Evolutionary conservation across 1,140 invertebrate species (phyloP).

Genomic region (Callitettix versicolor): DNA sequence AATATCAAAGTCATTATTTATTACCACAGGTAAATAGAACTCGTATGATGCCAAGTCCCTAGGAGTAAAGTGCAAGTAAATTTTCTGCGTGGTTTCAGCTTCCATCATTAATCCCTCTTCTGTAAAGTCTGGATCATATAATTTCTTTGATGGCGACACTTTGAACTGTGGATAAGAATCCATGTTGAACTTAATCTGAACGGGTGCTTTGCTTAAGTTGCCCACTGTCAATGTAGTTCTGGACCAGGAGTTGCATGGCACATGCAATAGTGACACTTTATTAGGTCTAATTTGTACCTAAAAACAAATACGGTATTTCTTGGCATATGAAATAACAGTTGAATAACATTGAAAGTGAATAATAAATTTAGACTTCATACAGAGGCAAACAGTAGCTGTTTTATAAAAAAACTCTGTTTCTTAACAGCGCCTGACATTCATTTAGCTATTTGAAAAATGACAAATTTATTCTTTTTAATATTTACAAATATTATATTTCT

Average conservation of each 20-base stretch:
- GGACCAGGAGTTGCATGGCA: background rate
- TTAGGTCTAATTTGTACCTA: constrained; percentile 4
- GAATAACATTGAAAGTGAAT: too few species aligned
- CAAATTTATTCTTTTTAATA: too few species aligned
- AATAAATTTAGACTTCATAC: too few species aligned
- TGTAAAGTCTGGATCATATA: background rate
- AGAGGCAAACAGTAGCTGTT: too few species aligned
- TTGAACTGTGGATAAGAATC: constrained; percentile 10
- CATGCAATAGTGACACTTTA: background rate
- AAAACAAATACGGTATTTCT: too few species aligned
- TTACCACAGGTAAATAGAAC: constrained; percentile 13
- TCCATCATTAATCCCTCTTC: background rate
- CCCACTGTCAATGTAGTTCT: background rate
- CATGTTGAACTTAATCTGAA: constrained; percentile 6
- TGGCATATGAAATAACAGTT: too few species aligned
- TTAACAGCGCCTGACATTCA: too few species aligned
- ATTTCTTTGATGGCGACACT: constrained; percentile 6
- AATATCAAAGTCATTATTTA: constrained; percentile 4
- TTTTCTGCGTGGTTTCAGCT: background rate
- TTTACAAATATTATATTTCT: too few species aligned
- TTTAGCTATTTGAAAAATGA: too few species aligned
- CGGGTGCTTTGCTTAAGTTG: constrained; percentile 1
- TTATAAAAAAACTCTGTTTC: too few species aligned
- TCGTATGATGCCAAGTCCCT: constrained; percentile 15
- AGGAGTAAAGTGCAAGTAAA: constrained; percentile 19